These are phyloP conservation scores for Ormia ochracea DNA, from an alignment of 2,888 invertebrate genomes.

Conservation along the genomic window DNA sequence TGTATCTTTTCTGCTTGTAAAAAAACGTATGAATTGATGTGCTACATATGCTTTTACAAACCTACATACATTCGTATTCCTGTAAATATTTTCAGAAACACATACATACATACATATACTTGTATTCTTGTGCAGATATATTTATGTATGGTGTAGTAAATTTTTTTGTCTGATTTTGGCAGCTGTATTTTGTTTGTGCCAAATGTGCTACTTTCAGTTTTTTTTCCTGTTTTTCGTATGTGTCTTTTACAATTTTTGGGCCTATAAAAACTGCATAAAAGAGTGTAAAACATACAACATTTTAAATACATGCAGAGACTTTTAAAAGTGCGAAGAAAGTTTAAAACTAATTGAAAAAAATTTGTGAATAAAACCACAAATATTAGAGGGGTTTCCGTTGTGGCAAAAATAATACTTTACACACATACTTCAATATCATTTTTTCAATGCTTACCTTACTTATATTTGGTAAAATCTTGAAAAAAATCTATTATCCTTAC, in stretches of 20 bases:
- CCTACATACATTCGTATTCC: no score
- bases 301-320: background rate
- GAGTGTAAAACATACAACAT: conserved; percentile 33
- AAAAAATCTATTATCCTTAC: conserved; percentile 36
- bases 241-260: conserved; percentile 29
- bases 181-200: conserved; percentile 57
- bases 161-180: conserved; percentile 52
- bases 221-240: conserved; percentile 32
- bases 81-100: no score
- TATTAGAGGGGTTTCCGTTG: conserved; percentile 15
- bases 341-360: conserved; percentile 16
- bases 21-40: conserved; percentile 13
- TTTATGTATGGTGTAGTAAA: conserved; percentile 27
- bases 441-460: background rate
- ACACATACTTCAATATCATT: background rate
- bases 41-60: conserved; percentile 22
- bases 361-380: conserved; percentile 5
- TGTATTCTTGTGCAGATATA: conserved; percentile 15
- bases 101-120: no score
- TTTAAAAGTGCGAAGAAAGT: conserved; percentile 1
- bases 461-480: conserved; percentile 1
- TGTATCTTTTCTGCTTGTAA: background rate
- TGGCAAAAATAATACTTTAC: background rate
- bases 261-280: conserved; percentile 30
- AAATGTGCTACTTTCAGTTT: conserved; percentile 62